Evolutionary conservation across 2,113 vertebrate genomes (phyloP).

Genomic region (Scalopus aquaticus): DNA sequence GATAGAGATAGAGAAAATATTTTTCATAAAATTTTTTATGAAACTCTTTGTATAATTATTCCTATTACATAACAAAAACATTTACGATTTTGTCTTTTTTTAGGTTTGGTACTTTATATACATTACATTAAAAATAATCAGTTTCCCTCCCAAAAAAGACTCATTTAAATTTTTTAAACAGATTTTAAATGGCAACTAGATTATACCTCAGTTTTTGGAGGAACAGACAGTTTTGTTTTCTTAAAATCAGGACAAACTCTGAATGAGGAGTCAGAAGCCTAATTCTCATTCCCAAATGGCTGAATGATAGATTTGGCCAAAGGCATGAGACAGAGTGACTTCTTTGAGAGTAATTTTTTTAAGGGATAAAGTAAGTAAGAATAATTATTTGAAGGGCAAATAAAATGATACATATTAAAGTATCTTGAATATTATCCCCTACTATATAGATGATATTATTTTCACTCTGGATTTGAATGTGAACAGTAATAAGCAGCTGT

Average conservation of each 20-base stretch:
- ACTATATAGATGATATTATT: not conserved
- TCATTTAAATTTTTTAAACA: not conserved
- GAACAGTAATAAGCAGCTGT: not conserved
- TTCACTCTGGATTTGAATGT: not conserved
- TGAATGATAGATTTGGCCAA: not conserved
- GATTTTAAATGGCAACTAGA: conserved; percentile 24
- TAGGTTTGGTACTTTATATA: not conserved
- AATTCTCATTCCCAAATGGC: not conserved
- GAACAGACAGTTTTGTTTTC: not conserved
- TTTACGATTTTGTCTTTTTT: not conserved
- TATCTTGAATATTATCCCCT: not conserved
- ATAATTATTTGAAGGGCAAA: not conserved
- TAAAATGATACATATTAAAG: not conserved
- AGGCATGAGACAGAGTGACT: not conserved
- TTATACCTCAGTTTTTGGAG: not conserved
- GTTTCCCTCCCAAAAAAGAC: not conserved
- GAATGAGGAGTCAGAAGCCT: not conserved
- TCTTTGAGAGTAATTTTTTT: not conserved
- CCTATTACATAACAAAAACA: not conserved
- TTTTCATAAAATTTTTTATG: not conserved
- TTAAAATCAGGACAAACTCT: not conserved
- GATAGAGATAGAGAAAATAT: not conserved
- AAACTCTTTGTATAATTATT: not conserved
- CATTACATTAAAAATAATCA: not conserved
- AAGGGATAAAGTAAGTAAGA: not conserved